Evolutionary conservation across 1,140 invertebrate species (phyloP), one percentile per base, ranked within the genome.

Genomic region (Lysiphlebus fabarum): DNA sequence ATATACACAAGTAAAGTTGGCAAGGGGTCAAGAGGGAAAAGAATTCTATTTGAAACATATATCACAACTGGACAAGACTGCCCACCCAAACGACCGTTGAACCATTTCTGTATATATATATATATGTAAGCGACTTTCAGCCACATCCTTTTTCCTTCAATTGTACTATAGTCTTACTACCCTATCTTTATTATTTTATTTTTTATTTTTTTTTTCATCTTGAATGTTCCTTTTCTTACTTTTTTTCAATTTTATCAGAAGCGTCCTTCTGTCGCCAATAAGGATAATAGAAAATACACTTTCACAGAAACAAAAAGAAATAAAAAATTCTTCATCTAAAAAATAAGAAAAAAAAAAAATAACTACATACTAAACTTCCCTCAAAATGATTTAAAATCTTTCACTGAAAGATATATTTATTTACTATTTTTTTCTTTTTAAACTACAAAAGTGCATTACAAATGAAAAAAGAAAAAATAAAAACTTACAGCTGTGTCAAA

Each of bases 41-140:
- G 0, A 26, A 26, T 26, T 26, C 17, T 26, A 2, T 60, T 44
- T 51, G 58, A 60, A 14, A 55, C 57, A 59, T 60, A 60, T 55
- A 60, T 60, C 58, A 60, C 53, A 8, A 14, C 43, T 60, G 58
- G 64, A 69, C 59, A 53, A 65, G 63, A 55, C 69, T 69, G 67
- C 64, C 67, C 68, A 70, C 69, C 61, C 62, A 53, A 59, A 59
- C 58, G 14, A 59, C 12, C 41, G 36, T 40, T 41, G 26, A 17
- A 47, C 49, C 14, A 53, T 53, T 53, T 14, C 50, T 33, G 43
- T 17, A 47, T 42, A n/a, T n/a, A n/a, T n/a, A n/a, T n/a, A n/a
- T n/a, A n/a, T n/a, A n/a, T n/a, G n/a, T n/a, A 57, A 34, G 44
- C 26, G 26, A 56, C 58, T 41, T 38, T 17, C 58, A 37, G 45